These are phyloP conservation scores for Entomobrya multifasciata DNA, from an alignment of 2,888 invertebrate genomes.

Conservation along the genomic window DNA sequence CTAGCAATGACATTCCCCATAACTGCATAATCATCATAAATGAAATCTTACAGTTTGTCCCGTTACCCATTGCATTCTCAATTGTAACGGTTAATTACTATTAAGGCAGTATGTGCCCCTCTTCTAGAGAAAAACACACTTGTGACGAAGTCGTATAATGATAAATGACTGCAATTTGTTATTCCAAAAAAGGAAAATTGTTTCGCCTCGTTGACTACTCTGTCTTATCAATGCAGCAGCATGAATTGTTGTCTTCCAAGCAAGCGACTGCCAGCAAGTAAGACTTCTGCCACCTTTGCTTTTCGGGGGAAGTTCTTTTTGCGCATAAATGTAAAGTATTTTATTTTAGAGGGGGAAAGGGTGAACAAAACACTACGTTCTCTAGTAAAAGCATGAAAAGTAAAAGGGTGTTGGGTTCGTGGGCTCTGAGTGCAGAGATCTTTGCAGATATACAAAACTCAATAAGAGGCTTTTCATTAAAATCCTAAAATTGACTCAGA, in stretches of 20 bases:
- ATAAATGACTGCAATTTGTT: constrained; percentile 51
- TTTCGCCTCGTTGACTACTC: constrained; percentile 17
- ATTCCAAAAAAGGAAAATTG: constrained; percentile 40
- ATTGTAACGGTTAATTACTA: no score
- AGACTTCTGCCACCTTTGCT: no score
- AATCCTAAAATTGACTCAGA: constrained; percentile 42
- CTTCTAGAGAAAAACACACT: background rate
- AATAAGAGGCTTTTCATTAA: constrained; percentile 56
- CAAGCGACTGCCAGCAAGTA: no score
- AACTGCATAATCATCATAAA: no score
- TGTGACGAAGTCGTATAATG: constrained; percentile 30
- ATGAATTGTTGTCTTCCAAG: background rate
- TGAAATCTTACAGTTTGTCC: no score
- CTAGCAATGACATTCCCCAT: no score
- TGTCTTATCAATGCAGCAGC: constrained; percentile 21
- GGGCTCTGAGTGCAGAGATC: background rate
- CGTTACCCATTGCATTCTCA: no score
- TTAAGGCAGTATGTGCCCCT: background rate
- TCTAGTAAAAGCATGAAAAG: background rate
- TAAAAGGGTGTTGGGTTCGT: constrained; percentile 5
- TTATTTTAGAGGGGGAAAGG: background rate
- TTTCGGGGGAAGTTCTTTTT: no score
- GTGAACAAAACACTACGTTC: background rate
- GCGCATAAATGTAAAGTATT: background rate
- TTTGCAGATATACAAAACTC: constrained; percentile 6